Percentiles rank a stretch among this genome's conserved stretches.
phyloP scores from a whole-genome alignment of 2,113 vertebrate genomes.

The Rafetus swinhoei region DNA sequence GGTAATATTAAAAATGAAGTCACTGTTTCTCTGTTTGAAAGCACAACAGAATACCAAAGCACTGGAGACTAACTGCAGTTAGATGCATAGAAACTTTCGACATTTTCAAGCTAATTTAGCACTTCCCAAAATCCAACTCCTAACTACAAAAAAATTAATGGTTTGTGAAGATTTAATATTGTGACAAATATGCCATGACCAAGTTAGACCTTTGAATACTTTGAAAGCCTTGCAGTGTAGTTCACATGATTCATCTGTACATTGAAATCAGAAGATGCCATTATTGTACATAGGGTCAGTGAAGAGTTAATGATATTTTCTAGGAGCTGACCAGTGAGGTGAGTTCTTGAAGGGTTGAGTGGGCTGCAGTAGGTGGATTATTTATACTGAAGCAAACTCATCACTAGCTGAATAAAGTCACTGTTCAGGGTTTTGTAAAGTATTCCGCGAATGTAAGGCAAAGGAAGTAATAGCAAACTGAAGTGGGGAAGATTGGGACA shows the following conservation, averaged over 20 bases:
- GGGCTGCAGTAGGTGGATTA: background rate
- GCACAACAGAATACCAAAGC: accelerated
- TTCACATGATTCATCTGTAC: background rate
- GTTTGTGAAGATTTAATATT: background rate
- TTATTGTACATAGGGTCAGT: background rate
- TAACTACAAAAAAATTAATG: background rate
- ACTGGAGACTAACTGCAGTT: background rate
- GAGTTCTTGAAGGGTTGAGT: background rate
- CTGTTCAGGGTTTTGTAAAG: background rate
- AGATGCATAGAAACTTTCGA: background rate
- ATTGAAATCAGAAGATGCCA: background rate
- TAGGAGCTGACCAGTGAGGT: background rate
- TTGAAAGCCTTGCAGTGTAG: background rate
- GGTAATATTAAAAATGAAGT: background rate
- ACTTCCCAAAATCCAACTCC: background rate
- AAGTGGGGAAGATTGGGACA: background rate
- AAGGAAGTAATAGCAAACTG: background rate
- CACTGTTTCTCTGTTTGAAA: background rate
- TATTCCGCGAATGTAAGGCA: background rate
- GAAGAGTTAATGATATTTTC: background rate
- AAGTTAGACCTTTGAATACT: background rate
- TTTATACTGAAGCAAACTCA: background rate
- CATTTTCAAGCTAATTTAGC: background rate
- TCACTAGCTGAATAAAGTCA: background rate
- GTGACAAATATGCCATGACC: background rate